Percentiles rank a stretch among this genome's conserved stretches.
Evolutionary conservation across 2,888 invertebrate genomes (phyloP).

Genomic region (Cryptus armator): DNA sequence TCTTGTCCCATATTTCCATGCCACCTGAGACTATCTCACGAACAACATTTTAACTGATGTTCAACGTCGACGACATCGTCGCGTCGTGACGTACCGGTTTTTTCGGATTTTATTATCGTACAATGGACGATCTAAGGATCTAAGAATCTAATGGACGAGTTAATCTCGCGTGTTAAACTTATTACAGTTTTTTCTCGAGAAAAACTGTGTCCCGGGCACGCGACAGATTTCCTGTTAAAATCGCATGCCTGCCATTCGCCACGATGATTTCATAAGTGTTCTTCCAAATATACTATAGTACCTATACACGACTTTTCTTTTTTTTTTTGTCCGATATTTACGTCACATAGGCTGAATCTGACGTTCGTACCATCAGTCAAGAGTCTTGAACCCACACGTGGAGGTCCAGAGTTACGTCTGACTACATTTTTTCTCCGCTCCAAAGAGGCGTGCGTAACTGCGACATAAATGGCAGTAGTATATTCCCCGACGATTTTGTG

Average conservation of each 20-base stretch:
- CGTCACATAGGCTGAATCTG: neutral
- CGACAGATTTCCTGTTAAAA: constrained; percentile 17
- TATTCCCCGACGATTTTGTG: neutral
- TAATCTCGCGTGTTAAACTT: constrained; percentile 47
- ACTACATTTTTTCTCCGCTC: neutral
- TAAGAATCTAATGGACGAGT: too few species aligned
- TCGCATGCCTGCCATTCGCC: neutral
- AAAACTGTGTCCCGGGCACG: constrained; percentile 40
- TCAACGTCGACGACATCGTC: constrained; percentile 10
- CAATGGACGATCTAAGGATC: too few species aligned
- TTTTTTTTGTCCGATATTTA: constrained; percentile 1
- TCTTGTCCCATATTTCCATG: constrained; percentile 26
- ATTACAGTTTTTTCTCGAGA: constrained; percentile 1
- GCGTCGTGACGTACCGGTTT: neutral
- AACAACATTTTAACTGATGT: constrained; percentile 16
- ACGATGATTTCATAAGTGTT: constrained; percentile 17
- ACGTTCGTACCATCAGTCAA: constrained; percentile 7
- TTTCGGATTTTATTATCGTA: constrained; percentile 25
- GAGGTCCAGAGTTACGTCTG: neutral
- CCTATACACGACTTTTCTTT: neutral
- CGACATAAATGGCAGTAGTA: neutral
- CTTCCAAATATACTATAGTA: constrained; percentile 24
- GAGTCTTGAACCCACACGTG: neutral
- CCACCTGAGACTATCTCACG: neutral
- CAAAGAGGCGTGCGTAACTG: neutral